phyloP scores from a whole-genome alignment of 2,888 invertebrate species.

The Catocala nupta region DNA sequence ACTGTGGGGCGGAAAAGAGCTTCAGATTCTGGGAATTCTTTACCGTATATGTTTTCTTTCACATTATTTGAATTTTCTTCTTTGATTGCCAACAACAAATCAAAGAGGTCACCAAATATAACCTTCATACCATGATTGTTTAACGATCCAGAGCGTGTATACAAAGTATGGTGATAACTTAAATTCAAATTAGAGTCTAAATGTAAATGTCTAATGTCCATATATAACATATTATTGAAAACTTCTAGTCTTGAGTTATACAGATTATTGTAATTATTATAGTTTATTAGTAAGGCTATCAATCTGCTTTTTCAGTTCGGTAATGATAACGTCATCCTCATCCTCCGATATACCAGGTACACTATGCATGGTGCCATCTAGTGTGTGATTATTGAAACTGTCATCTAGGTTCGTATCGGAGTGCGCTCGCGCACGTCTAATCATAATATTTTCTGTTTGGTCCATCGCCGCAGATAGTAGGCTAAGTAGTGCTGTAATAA shows the following conservation, averaged over 20 bases:
- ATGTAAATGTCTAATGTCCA: conserved; percentile 3
- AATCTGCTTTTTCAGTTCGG: conserved; percentile 12
- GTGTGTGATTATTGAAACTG: conserved; percentile 9
- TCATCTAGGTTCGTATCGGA: conserved; percentile 6
- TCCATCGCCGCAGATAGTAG: conserved; percentile 2
- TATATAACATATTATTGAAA: conserved; percentile 20
- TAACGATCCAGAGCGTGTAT: conserved; percentile 12
- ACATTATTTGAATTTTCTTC: background rate
- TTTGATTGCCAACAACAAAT: conserved; percentile 2
- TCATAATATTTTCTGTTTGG: conserved; percentile 6
- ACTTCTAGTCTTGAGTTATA: conserved; percentile 17
- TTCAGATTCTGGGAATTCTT: background rate
- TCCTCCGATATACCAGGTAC: background rate
- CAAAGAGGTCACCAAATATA: conserved; percentile 12
- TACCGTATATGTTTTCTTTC: background rate
- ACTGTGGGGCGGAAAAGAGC: conserved; percentile 4
- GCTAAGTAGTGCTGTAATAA: background rate
- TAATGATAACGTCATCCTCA: conserved; percentile 13
- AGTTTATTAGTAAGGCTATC: conserved; percentile 10
- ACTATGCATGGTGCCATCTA: conserved; percentile 10
- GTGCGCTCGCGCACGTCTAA: conserved; percentile 10
- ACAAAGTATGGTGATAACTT: conserved; percentile 10
- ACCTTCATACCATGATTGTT: conserved; percentile 9
- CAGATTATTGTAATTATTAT: conserved; percentile 7
- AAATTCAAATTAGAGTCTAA: conserved; percentile 17